Conservation (phyloP, 2,113 vertebrate species). For the Tachuris rubrigastra region DNA sequence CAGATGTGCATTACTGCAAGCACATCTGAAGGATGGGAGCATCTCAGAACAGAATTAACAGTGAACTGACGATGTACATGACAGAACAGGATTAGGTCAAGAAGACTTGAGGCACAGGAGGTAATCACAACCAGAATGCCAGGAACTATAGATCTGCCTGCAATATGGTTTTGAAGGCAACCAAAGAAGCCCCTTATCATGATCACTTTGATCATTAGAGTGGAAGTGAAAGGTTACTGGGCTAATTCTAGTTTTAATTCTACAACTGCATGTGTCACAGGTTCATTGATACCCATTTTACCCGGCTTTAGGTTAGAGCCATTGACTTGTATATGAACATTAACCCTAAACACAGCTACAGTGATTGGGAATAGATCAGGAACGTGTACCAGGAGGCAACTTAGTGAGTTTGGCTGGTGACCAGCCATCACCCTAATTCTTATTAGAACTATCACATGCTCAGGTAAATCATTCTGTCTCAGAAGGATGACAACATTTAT, state of each 20-base stretch:
- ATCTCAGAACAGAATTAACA: neutral
- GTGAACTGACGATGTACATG: neutral
- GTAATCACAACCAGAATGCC: neutral
- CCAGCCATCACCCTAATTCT: neutral
- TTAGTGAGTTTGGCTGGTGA: neutral
- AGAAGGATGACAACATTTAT: neutral
- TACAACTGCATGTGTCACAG: conserved; percentile 13
- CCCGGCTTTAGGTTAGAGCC: conserved; percentile 24
- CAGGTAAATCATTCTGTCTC: neutral
- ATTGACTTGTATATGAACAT: neutral
- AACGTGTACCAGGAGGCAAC: neutral
- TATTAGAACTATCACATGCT: neutral
- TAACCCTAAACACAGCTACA: neutral
- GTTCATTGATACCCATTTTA: conserved; percentile 30
- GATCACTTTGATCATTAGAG: conserved; percentile 45
- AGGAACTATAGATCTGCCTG: conserved; percentile 8
- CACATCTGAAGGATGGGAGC: neutral
- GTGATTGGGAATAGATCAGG: neutral
- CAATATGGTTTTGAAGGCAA: conserved; percentile 57
- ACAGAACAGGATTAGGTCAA: neutral
- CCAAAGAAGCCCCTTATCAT: conserved; percentile 34
- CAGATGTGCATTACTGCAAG: neutral
- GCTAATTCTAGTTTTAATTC: conserved; percentile 56
- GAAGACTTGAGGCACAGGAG: neutral
- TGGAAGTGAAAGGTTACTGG: conserved; percentile 62